phyloP scores from a whole-genome alignment of 2,113 vertebrate genomes.

The Psettodes erumei region DNA sequence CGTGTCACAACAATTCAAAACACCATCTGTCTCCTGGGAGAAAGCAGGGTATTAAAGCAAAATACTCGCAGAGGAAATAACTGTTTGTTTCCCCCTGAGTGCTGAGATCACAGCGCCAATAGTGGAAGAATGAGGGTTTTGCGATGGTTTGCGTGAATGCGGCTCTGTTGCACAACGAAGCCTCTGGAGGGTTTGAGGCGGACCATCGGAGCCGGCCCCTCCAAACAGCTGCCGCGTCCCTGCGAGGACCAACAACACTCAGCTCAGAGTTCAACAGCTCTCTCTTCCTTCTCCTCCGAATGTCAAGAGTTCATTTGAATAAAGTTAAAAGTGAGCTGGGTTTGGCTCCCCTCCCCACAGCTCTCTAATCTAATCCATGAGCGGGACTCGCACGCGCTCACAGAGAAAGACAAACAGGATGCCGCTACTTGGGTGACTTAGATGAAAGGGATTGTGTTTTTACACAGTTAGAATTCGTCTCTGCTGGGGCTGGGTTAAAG shows the following conservation, averaged over 20 bases:
- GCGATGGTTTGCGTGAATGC: slow-evolving; percentile 48
- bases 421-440: slow-evolving; percentile 64
- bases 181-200: slow-evolving; percentile 41
- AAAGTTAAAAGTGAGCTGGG: slow-evolving; percentile 67
- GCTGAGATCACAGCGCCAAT: slow-evolving; percentile 42
- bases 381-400: slow-evolving; percentile 36
- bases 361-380: slow-evolving; percentile 63
- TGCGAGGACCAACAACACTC: slow-evolving; percentile 34
- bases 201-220: slow-evolving; percentile 33
- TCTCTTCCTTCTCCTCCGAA: slow-evolving; percentile 34
- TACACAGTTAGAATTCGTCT: slow-evolving; percentile 60
- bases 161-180: slow-evolving; percentile 58
- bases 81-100: slow-evolving; percentile 52
- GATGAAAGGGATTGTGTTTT: slow-evolving; percentile 65
- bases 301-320: slow-evolving; percentile 72
- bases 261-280: slow-evolving; percentile 45
- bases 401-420: slow-evolving; percentile 78
- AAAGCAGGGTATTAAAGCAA: slow-evolving; percentile 38
- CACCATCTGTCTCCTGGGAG: slow-evolving; percentile 39
- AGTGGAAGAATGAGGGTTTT: slow-evolving; percentile 43
- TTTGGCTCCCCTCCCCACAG: slow-evolving; percentile 28
- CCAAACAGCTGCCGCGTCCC: slow-evolving; percentile 63
- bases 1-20: slow-evolving; percentile 43
- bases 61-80: slow-evolving; percentile 56
- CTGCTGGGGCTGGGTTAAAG: slow-evolving; percentile 33